Conservation (phyloP, 2,113 vertebrate genomes). For the Speoplatyrhinus poulsoni region DNA sequence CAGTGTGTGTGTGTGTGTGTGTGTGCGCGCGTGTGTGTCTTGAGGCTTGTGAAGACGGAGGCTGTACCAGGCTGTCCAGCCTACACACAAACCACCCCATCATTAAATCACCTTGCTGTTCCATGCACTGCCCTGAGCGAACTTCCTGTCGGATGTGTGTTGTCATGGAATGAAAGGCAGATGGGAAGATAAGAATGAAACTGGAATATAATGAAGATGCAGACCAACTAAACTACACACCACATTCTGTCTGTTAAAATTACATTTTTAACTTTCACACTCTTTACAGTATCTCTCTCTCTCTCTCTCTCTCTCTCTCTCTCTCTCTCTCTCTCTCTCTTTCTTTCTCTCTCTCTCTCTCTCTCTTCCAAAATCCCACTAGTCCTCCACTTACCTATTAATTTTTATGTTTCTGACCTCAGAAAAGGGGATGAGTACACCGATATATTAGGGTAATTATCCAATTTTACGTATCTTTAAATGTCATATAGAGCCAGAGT, state of each 20-base stretch:
- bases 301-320: neutral
- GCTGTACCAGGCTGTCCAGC: slow-evolving; percentile 75
- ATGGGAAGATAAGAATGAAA: slow-evolving; percentile 52
- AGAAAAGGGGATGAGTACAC: slow-evolving; percentile 75
- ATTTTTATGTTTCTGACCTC: slow-evolving; percentile 79
- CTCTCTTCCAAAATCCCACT: slow-evolving; percentile 16
- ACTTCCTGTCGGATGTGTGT: slow-evolving; percentile 65
- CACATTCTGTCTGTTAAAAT: neutral
- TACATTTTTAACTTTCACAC: slow-evolving; percentile 52
- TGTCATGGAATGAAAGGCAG: slow-evolving; percentile 59
- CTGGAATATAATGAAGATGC: slow-evolving; percentile 37
- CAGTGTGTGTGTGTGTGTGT: slow-evolving; percentile 45
- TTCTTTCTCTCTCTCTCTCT: slow-evolving; percentile 10
- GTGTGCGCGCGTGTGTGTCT: slow-evolving; percentile 33
- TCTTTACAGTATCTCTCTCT: slow-evolving; percentile 26
- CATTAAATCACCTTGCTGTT: slow-evolving; percentile 73
- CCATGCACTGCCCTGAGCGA: slow-evolving; percentile 67
- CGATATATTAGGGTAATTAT: slow-evolving; percentile 84
- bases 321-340: slow-evolving; percentile 6
- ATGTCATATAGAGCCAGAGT: slow-evolving; percentile 75
- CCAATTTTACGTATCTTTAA: slow-evolving; percentile 80
- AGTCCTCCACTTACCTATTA: slow-evolving; percentile 68
- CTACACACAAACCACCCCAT: slow-evolving; percentile 73
- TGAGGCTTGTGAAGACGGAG: slow-evolving; percentile 69
- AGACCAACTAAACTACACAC: slow-evolving; percentile 42